These are phyloP conservation scores for Heliconius melpomene DNA, from an alignment of 1,140 invertebrate species.

Conservation along the genomic window DNA sequence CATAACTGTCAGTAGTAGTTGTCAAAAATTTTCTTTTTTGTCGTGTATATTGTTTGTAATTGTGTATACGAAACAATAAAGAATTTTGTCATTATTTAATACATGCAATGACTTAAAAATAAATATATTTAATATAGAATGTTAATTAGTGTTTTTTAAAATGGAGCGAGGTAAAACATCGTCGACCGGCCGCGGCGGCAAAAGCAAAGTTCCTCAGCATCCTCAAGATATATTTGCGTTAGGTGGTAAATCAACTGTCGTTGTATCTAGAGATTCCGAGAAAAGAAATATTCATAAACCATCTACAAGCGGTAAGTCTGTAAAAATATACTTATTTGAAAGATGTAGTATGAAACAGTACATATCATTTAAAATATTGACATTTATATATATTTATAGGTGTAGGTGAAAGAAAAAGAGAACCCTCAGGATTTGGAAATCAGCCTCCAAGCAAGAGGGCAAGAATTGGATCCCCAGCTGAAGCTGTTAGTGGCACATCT, in stretches of 20 bases:
- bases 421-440: conserved; percentile 65
- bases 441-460: conserved; percentile 72
- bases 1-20: too few species aligned
- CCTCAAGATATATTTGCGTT: conserved; percentile 78
- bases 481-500: conserved; percentile 69
- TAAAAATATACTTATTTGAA: neutral
- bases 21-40: neutral
- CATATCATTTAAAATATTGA: neutral
- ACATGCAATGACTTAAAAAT: neutral
- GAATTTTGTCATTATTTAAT: neutral
- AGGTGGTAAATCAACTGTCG: conserved; percentile 74
- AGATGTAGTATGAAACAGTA: too few species aligned
- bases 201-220: conserved; percentile 77
- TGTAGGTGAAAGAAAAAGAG: conserved; percentile 74
- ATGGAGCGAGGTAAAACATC: conserved; percentile 77
- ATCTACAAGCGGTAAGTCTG: conserved; percentile 69
- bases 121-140: neutral
- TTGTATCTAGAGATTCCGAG: conserved; percentile 74
- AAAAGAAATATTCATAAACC: conserved; percentile 79
- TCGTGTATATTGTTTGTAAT: neutral
- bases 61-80: neutral
- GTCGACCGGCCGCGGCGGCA: conserved; percentile 73
- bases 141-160: neutral
- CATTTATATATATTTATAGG: conserved; percentile 41
- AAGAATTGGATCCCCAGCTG: conserved; percentile 75